These are phyloP conservation scores for Neoniphon sammara DNA, from an alignment of 2,797 vertebrate genomes.

Conservation along the genomic window DNA sequence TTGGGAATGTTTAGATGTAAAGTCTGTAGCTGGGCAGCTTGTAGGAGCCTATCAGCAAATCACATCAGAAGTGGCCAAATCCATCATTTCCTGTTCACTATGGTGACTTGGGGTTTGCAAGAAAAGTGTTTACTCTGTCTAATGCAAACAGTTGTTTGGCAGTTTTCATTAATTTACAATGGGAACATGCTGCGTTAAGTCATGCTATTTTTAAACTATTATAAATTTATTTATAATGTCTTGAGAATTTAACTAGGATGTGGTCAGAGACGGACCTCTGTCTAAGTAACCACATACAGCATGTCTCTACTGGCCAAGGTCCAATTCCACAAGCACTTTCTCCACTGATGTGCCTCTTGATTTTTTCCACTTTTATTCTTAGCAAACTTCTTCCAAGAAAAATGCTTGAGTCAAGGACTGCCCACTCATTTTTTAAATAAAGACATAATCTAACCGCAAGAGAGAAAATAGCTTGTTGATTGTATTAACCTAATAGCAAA, in stretches of 20 bases:
- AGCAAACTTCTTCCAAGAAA: slow-evolving; percentile 1
- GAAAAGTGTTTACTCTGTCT: not conserved
- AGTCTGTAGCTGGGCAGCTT: slow-evolving; percentile 4
- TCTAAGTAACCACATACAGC: not conserved
- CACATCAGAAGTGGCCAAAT: not conserved
- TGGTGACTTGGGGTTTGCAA: not conserved
- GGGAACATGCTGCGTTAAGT: not conserved
- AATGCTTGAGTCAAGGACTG: slow-evolving; percentile 35
- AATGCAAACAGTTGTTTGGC: not conserved
- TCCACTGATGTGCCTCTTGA: slow-evolving; percentile 2
- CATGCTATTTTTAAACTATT: not conserved
- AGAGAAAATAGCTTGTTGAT: not conserved
- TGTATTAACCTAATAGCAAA: not conserved
- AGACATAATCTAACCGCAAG: too few relatives aligned
- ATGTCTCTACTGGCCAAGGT: not conserved
- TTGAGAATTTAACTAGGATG: not conserved
- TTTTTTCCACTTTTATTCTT: slow-evolving; percentile 25
- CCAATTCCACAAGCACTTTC: not conserved
- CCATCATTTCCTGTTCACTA: slow-evolving; percentile 2
- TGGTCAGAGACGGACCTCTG: not conserved
- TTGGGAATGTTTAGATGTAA: slow-evolving; percentile 25
- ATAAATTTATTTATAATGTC: too few relatives aligned
- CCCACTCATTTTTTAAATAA: slow-evolving; percentile 35
- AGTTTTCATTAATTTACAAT: not conserved
- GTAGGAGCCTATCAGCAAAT: not conserved